phyloP scores from a whole-genome alignment of 2,113 vertebrate genomes.

The Elephantulus edwardii region DNA sequence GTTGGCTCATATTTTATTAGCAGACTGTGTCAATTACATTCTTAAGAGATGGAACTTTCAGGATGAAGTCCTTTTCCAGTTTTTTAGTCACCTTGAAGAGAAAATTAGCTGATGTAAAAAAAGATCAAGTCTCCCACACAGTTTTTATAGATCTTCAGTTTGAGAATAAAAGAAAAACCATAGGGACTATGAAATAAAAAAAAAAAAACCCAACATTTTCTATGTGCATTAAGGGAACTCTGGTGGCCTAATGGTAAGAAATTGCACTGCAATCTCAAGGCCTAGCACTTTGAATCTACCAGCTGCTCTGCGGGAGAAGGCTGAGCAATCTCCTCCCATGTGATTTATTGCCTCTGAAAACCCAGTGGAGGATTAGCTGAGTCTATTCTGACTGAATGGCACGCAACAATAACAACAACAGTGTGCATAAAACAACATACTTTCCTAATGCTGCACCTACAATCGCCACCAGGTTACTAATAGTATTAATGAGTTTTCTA shows the following conservation, averaged over 20 bases:
- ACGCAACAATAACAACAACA: too few species aligned
- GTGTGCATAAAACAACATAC: background rate
- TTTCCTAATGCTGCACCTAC: background rate
- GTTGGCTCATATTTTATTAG: background rate
- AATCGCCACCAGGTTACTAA: background rate
- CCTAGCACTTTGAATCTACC: too few species aligned
- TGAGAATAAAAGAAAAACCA: background rate
- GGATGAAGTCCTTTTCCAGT: background rate
- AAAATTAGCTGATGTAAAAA: background rate
- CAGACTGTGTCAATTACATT: background rate
- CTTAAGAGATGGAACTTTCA: background rate
- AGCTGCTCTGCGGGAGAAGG: too few species aligned
- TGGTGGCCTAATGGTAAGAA: too few species aligned
- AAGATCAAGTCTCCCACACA: background rate
- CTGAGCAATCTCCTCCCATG: too few species aligned
- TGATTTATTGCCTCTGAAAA: too few species aligned
- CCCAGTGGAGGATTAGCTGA: too few species aligned
- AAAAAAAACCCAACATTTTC: too few species aligned
- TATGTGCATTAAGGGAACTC: background rate
- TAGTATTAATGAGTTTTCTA: background rate
- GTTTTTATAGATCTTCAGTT: conserved; percentile 4
- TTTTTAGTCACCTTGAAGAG: background rate
- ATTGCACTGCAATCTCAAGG: too few species aligned
- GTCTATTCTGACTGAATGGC: too few species aligned
- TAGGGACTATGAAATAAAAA: background rate